Base-by-base conservation (phyloP, 1,140 invertebrate species). In the Diploscapter pachys region DNA sequence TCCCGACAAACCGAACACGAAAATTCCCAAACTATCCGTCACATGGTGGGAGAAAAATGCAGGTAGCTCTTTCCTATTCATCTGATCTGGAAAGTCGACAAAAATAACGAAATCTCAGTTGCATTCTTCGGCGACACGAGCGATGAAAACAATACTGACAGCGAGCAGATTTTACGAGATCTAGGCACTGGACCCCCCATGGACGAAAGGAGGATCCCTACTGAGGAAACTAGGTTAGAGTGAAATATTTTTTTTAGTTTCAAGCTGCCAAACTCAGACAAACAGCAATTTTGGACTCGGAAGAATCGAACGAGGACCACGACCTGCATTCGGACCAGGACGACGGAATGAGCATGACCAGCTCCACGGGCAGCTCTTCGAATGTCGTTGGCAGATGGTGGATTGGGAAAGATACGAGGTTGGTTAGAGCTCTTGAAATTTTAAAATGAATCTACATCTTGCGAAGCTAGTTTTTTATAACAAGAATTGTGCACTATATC, bases 311-410 rank as follows among this genome's bases (percentile, higher is more conserved):
- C 62, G 49, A 71, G 53, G 57, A 66, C 8, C n/a, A 13, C 59
- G 31, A 81, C n/a, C 13, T 6, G 4, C 48, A 13, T n/a, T 9
- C 56, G 8, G 8, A 8, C 13, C 13, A 50, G 56, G 81, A 82
- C 13, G 81, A 82, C 55, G 68, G 48, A 8, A 64, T 72, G 57
- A 82, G 80, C 31, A 70, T 82, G 11, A 71, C 72, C 11, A 76
- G 71, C 56, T 82, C 82, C 3, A 78, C 71, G 59, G 76, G 81
- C 59, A 81, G 79, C 65, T 62, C 75, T 49, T 83, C 82, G 9
- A 75, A 80, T 11, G 83, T 83, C 54, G 82, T 79, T 13, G 83
- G 83, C 13, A 83, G 84, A 59, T 84, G 83, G 83, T 84, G 83
- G 83, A 81, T 79, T 70, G 83, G 83, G 4, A 86, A 85, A 62